These are phyloP conservation scores for Drosophila mojavensis DNA, from an alignment of 1,140 invertebrate genomes.

Conservation along the genomic window DNA sequence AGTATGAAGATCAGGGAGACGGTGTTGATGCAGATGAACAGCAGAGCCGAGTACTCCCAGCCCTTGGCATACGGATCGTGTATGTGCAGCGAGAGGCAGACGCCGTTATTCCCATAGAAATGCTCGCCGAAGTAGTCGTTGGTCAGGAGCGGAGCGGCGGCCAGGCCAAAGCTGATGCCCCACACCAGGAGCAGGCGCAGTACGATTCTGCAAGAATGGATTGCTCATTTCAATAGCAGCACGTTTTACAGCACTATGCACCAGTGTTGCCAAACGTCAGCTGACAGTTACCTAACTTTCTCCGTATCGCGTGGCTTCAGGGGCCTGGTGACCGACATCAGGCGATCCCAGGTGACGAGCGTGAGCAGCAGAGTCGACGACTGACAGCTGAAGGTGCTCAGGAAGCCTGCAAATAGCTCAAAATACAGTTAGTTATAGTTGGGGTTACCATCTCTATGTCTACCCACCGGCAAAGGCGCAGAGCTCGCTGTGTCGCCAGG, in stretches of 20 bases:
- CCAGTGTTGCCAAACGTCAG: not conserved
- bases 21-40: conserved; percentile 86
- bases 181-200: conserved; percentile 85
- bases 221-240: too few species aligned
- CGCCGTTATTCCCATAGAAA: conserved; percentile 87
- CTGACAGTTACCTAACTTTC: conserved; percentile 56
- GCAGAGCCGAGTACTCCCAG: conserved; percentile 87
- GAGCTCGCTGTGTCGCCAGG: conserved; percentile 86
- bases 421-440: not conserved
- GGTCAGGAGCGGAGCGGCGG: conserved; percentile 85
- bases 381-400: conserved; percentile 89
- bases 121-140: conserved; percentile 85
- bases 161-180: conserved; percentile 84
- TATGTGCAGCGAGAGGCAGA: conserved; percentile 87
- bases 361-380: conserved; percentile 88
- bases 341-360: conserved; percentile 87
- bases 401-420: conserved; percentile 85
- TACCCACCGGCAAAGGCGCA: conserved; percentile 85
- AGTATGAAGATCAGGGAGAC: conserved; percentile 87
- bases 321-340: conserved; percentile 87
- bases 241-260: not conserved
- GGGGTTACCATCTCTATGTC: not conserved
- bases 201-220: conserved; percentile 60
- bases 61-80: conserved; percentile 87
- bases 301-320: conserved; percentile 83